Base-by-base conservation (phyloP, 2,797 vertebrate species). In the Sebastes kiyomatsui region DNA sequence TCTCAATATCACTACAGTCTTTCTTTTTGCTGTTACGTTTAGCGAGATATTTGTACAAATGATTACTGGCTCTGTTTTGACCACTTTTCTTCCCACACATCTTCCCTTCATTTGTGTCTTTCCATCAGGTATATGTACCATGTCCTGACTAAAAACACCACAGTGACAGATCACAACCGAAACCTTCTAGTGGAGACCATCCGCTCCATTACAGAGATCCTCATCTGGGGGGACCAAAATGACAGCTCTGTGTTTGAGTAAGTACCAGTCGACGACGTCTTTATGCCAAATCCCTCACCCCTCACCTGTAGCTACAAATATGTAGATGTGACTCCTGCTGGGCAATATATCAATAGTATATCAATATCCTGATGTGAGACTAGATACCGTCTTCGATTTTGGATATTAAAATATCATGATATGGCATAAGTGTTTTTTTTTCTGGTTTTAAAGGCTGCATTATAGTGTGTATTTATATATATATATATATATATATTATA, bases 211-310 rank as follows among this genome's bases (percentile, higher is more conserved):
- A 99, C 99, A 0, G 99, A 99, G 94, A 99, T 99, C 88, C 97
- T 99, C 9, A 99, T 99, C 70, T 99, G 99, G 99, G 99, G 99
- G 2, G 99, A 99, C 90, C 99, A 99, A 84, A 99, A 99, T 96
- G 99, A 99, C 96, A 99, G 98, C 94, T 99, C 99, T 1, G 98
- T 99, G 3, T 99, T 99, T 90, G 99, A 99, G 98, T 99, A 95
- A 96, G 98, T 87, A 30, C 61, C 13, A 42, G 16, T 75, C 28
- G 2, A 4, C 25, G 3, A 3, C 20, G 5, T 38, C 2, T 54
- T 60, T n/a, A 23, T 16, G 5, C 25, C 6, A n/a, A 2, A 9
- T 62, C 16, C 14, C 16, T 30, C 11, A n/a, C 65, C 16, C 14
- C 16, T 30, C 8, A 22, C 65, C 22, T 66, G 60, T 18, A 71